Evolutionary conservation across 2,888 invertebrate genomes (phyloP).

Genomic region (Lepidocyrtoides sp.): DNA sequence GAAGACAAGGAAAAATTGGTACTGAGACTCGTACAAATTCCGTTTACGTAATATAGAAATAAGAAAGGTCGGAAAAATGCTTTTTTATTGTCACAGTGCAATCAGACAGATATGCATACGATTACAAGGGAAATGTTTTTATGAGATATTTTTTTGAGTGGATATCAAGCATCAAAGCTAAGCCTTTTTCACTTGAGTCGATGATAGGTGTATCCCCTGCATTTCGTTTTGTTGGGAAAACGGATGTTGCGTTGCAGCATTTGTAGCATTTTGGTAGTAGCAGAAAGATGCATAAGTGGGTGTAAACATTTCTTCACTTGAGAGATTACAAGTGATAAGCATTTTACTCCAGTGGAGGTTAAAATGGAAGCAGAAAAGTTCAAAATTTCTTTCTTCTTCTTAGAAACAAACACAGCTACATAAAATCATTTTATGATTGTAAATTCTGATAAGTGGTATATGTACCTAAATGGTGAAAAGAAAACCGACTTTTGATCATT

Average conservation of each 20-base stretch:
- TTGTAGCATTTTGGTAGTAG: background rate
- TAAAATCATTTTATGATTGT: no score
- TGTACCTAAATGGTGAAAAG: no score
- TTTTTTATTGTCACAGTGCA: conserved; percentile 17
- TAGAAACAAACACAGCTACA: no score
- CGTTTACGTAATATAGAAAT: background rate
- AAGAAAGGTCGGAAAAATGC: background rate
- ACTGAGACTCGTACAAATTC: background rate
- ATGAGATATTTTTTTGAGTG: conserved; percentile 54
- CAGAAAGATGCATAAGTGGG: conserved; percentile 26
- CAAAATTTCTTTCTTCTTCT: no score
- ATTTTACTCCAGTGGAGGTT: background rate
- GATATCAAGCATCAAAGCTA: conserved; percentile 51
- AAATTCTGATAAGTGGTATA: no score
- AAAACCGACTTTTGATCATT: no score
- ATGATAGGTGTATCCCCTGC: conserved; percentile 6
- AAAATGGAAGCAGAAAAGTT: no score
- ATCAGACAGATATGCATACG: background rate
- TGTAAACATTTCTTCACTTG: conserved; percentile 37
- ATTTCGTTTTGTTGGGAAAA: conserved; percentile 1
- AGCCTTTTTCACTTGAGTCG: conserved; percentile 53
- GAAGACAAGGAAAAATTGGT: no score
- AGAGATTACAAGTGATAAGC: conserved; percentile 22
- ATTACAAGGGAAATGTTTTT: conserved; percentile 31
- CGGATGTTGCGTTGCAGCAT: no score